A percentile compares a stretch with the other conserved stretches of the same genome.
These are phyloP conservation scores for Eurytoma adleriae DNA, from an alignment of 2,888 invertebrate species.

Conservation along the genomic window DNA sequence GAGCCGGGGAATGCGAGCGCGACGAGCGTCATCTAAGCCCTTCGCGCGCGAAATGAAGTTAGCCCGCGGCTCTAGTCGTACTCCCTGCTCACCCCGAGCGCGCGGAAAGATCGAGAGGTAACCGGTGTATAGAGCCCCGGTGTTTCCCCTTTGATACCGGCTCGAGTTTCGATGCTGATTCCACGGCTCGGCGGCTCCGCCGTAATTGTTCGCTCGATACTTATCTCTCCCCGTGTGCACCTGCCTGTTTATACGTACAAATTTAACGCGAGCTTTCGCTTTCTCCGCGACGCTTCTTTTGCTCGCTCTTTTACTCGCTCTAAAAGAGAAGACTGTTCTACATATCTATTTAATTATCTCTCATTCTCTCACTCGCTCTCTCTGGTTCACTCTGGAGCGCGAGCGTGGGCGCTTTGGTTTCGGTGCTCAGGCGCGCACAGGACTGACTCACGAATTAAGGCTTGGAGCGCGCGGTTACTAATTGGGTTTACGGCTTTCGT, in stretches of 20 bases:
- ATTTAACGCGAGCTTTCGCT: neutral
- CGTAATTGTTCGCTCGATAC: constrained; percentile 31
- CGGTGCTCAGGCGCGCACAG: neutral
- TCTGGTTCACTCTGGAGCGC: neutral
- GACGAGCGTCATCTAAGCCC: neutral
- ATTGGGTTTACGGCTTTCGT: neutral
- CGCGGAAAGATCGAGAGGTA: constrained; percentile 2
- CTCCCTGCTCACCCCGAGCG: neutral
- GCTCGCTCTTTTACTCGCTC: too few relatives aligned
- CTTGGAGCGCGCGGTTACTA: neutral
- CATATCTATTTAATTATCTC: neutral
- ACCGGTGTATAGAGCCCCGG: neutral
- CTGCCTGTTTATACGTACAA: neutral
- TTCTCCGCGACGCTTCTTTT: too few relatives aligned
- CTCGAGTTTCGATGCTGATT: constrained; percentile 23
- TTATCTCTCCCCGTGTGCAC: neutral
- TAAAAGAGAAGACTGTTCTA: neutral
- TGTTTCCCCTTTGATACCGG: constrained; percentile 14
- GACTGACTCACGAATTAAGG: neutral
- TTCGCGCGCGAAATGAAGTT: constrained; percentile 6
- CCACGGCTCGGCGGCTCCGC: neutral
- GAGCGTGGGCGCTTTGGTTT: neutral
- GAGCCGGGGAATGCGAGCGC: constrained; percentile 10
- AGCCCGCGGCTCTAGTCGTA: neutral
- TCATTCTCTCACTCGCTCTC: neutral